A percentile compares a stretch with the other conserved stretches of the same genome.
phyloP scores from a whole-genome alignment of 1,140 invertebrate species.

The Pseudomyrmex concolor region DNA sequence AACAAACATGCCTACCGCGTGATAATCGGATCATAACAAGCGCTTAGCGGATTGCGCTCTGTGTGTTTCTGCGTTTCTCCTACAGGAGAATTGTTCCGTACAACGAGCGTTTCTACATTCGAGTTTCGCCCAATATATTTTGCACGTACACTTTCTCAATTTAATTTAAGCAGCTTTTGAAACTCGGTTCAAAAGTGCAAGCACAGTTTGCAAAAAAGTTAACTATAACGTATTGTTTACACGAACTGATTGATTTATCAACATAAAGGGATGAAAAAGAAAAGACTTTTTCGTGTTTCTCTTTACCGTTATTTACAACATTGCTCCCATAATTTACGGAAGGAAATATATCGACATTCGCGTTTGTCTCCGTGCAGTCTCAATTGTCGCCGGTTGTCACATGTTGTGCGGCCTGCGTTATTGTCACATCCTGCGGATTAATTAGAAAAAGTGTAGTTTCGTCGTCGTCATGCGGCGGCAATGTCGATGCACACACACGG shows the following conservation, averaged over 20 bases:
- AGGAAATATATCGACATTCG: background rate
- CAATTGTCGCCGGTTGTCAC: slow-evolving; percentile 41
- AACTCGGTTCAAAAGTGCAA: no score
- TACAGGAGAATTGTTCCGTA: no score
- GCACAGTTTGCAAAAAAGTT: no score
- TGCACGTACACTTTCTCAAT: no score
- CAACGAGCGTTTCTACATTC: no score
- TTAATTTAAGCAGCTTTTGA: no score
- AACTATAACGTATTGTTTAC: background rate
- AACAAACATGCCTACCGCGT: no score
- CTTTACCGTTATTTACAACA: background rate
- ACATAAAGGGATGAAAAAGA: background rate
- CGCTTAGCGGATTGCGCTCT: no score
- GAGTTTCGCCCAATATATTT: no score
- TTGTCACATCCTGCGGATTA: slow-evolving; percentile 40
- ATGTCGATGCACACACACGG: slow-evolving; percentile 13
- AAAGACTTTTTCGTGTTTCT: background rate
- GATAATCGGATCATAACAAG: no score
- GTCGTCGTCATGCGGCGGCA: slow-evolving; percentile 32
- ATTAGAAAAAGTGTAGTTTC: slow-evolving; percentile 64
- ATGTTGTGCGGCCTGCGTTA: background rate
- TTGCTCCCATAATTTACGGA: background rate
- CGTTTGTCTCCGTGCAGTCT: slow-evolving; percentile 13
- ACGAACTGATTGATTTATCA: background rate
- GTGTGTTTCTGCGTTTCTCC: no score